These are phyloP conservation scores for Chionoecetes opilio DNA, from an alignment of 1,140 invertebrate species.

Conservation along the genomic window DNA sequence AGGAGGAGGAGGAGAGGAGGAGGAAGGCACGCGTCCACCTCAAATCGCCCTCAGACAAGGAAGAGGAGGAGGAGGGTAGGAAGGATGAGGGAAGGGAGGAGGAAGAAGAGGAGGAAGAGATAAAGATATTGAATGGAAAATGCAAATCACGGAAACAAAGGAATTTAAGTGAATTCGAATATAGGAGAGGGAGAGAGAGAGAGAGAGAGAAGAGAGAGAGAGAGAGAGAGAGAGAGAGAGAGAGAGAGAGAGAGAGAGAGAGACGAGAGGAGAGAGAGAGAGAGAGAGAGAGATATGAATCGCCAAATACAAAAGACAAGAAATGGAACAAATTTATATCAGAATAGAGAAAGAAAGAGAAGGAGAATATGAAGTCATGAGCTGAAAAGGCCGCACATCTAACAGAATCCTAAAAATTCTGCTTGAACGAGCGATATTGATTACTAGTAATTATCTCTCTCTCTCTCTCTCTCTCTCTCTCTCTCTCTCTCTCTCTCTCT, in stretches of 20 bases:
- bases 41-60: no score
- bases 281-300: conserved; percentile 47
- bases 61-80: neutral
- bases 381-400: neutral
- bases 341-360: neutral
- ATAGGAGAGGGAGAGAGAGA: conserved; percentile 50
- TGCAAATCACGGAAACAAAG: neutral
- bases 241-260: conserved; percentile 61
- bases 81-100: neutral
- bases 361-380: neutral
- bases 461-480: conserved; percentile 52
- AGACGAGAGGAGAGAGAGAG: conserved; percentile 52
- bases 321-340: neutral
- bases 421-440: conserved; percentile 22
- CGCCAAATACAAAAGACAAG: neutral
- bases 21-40: no score
- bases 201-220: conserved; percentile 49
- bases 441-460: conserved; percentile 45
- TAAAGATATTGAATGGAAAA: conserved; percentile 12
- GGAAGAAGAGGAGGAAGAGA: neutral
- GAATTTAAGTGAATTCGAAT: conserved; percentile 21
- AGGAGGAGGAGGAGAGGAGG: no score
- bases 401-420: conserved; percentile 6
- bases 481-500: conserved; percentile 39
- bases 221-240: conserved; percentile 48